Base-by-base conservation (phyloP, 53 echinoderm and acorn worm genomes). In the Echinometra lucunter region DNA sequence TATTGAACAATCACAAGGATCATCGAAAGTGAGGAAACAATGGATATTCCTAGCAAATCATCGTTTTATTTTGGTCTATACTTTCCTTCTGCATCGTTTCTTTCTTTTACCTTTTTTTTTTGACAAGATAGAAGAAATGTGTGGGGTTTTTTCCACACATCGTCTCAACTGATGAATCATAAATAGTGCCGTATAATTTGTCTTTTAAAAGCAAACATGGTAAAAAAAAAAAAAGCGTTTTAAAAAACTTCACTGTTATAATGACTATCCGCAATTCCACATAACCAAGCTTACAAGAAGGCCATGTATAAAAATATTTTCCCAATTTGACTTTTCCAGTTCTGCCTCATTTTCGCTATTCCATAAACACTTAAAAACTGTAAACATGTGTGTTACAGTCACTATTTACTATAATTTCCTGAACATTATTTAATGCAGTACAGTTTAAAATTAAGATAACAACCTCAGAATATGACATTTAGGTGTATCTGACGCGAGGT, bases 1-100 rank as follows among this genome's bases (percentile, higher is more conserved):
- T 85, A 30, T 85, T 85, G 85, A 47, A 2, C 85, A 6, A 85
- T 53, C 49, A n/a, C 49, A 27, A 78, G 42, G 18, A 21, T 23
- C 78, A 78, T 78, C 78, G 78, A 78, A 78, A 78, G 42, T 78
- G 42, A 19, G 42, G 38, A 78, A 42, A 78, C 78, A 78, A 78
- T 78, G 78, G 78, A 38, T 18, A 78, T 21, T 40, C 19, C 28
- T 35, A 78, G 38, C 78, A 78, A 42, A 78, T 13, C 42, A 17
- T 78, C 7, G 40, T 35, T 40, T 78, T 78, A 78, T 78, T 78
- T 78, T 78, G 78, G 78, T 78, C 40, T 42, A 78, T 19, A 38
- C 1, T 38, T 78, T 78, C 21, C 78, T 10, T 72, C n/a, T n/a
- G n/a, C n/a, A n/a, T n/a, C n/a, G n/a, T n/a, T n/a, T n/a, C n/a